phyloP scores from a whole-genome alignment of 92 coral and sea anemone species.

The Metridium senile region DNA sequence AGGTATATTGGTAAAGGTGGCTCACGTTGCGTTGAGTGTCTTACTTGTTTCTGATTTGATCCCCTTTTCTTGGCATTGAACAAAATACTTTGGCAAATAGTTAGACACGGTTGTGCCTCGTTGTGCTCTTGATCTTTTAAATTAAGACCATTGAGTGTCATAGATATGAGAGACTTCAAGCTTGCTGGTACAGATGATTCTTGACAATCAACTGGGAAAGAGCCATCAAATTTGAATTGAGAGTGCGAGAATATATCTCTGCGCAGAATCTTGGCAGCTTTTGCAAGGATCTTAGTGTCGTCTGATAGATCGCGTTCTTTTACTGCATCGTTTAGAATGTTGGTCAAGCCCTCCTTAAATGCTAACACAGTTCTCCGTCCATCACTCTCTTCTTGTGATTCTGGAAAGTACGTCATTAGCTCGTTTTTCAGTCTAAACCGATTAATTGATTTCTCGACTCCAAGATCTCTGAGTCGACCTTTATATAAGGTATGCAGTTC shows the following conservation, averaged over 20 bases:
- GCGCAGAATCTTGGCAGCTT: conserved; percentile 63
- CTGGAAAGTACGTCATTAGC: conserved; percentile 44
- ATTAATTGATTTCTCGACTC: conserved; percentile 49
- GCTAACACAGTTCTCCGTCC: conserved; percentile 44
- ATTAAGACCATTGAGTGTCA: conserved; percentile 59
- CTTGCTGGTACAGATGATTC: conserved; percentile 65
- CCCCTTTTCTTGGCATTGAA: conserved; percentile 67
- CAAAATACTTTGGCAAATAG: conserved; percentile 64
- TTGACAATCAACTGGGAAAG: conserved; percentile 59
- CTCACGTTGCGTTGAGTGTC: conserved; percentile 65
- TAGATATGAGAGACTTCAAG: conserved; percentile 55
- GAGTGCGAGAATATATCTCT: conserved; percentile 55
- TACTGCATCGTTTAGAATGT: conserved; percentile 53
- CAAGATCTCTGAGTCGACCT: conserved; percentile 42
- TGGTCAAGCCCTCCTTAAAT: conserved; percentile 50
- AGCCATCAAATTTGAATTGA: conserved; percentile 64
- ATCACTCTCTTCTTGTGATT: conserved; percentile 59
- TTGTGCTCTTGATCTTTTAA: conserved; percentile 63
- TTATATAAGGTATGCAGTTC: conserved; percentile 54
- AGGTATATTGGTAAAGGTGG: conserved; percentile 72
- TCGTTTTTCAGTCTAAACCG: conserved; percentile 51
- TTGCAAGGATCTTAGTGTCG: conserved; percentile 64
- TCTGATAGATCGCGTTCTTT: conserved; percentile 57
- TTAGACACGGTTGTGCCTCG: conserved; percentile 71
- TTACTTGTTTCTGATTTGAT: conserved; percentile 62